Conservation (phyloP, 2,113 vertebrate genomes). For the Myotis yumanensis region DNA sequence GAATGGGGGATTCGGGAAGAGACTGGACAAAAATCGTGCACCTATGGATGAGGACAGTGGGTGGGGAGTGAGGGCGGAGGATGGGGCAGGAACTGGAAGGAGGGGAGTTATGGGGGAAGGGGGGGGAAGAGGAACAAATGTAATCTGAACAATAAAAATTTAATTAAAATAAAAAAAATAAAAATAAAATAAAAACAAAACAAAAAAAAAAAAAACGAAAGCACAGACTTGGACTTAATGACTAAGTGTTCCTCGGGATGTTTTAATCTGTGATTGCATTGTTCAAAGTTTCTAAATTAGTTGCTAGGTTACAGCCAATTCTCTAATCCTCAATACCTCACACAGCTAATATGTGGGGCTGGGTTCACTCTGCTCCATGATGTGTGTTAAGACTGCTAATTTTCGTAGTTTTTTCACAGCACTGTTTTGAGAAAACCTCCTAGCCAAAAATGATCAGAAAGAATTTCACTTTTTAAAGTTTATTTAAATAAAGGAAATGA, state of each 20-base stretch:
- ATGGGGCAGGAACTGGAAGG: too few species aligned
- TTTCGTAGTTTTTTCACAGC: conserved; percentile 22
- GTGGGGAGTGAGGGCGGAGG: too few species aligned
- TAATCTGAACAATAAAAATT: too few species aligned
- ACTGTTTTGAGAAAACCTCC: conserved; percentile 16
- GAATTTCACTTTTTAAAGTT: background rate
- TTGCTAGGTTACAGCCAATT: conserved; percentile 80
- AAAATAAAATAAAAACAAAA: too few species aligned
- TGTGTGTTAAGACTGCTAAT: background rate
- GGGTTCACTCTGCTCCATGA: conserved; percentile 53
- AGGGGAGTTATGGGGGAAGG: too few species aligned
- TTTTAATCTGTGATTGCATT: conserved; percentile 67
- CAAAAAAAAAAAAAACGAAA: too few species aligned
- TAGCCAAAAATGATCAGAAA: background rate
- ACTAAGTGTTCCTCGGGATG: conserved; percentile 58
- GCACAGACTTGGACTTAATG: conserved; percentile 13
- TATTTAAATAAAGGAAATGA: conserved; percentile 33
- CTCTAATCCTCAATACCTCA: conserved; percentile 48
- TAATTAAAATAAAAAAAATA: too few species aligned
- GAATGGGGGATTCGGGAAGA: too few species aligned
- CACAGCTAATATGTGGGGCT: conserved; percentile 50
- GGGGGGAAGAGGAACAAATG: too few species aligned
- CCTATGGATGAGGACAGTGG: too few species aligned
- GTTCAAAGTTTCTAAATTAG: conserved; percentile 70
- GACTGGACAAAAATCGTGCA: too few species aligned